Percentiles rank a stretch among this genome's conserved stretches.
phyloP scores from a whole-genome alignment of 2,797 vertebrate species.

The Microctenopoma steveboyesi region DNA sequence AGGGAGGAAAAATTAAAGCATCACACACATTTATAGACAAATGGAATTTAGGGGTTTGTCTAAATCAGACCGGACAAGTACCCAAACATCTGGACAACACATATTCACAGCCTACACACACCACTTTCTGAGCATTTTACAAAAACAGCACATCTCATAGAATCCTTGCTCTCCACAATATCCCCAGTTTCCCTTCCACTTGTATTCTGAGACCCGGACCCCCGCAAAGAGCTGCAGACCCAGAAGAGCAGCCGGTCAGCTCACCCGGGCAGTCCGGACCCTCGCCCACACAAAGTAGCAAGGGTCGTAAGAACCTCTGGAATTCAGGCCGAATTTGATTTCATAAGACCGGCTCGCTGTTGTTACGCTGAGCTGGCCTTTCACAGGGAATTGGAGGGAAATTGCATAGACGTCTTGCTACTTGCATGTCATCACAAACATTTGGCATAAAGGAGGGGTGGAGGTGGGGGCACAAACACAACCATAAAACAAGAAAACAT shows the following conservation, averaged over 20 bases:
- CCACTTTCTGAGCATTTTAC: slow-evolving; percentile 74
- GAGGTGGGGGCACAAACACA: slow-evolving; percentile 60
- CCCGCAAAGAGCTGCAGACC: slow-evolving; percentile 11
- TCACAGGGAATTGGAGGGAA: slow-evolving; percentile 61
- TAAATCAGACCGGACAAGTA: slow-evolving; percentile 15
- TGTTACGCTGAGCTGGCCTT: slow-evolving; percentile 46
- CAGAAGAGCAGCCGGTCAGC: slow-evolving; percentile 26
- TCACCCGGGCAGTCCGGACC: slow-evolving; percentile 32
- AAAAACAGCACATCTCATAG: slow-evolving; percentile 74
- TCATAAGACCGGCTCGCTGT: slow-evolving; percentile 42
- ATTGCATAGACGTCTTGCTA: slow-evolving; percentile 86
- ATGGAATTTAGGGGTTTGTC: slow-evolving; percentile 35
- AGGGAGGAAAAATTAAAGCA: slow-evolving; percentile 57
- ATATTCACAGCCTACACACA: slow-evolving; percentile 49
- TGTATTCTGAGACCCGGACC: slow-evolving; percentile 47
- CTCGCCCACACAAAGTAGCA: slow-evolving; percentile 57
- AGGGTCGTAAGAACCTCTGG: slow-evolving; percentile 69
- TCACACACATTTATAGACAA: slow-evolving; percentile 29
- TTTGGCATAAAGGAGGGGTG: slow-evolving; percentile 75
- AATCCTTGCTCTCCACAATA: slow-evolving; percentile 69
- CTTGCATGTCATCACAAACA: slow-evolving; percentile 78
- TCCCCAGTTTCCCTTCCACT: slow-evolving; percentile 56
- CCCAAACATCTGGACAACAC: slow-evolving; percentile 45
- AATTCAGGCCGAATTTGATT: slow-evolving; percentile 60
- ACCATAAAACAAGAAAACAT: slow-evolving; percentile 65